phyloP scores from a whole-genome alignment of 2,797 vertebrate species.

The Cetoscarus ocellatus region DNA sequence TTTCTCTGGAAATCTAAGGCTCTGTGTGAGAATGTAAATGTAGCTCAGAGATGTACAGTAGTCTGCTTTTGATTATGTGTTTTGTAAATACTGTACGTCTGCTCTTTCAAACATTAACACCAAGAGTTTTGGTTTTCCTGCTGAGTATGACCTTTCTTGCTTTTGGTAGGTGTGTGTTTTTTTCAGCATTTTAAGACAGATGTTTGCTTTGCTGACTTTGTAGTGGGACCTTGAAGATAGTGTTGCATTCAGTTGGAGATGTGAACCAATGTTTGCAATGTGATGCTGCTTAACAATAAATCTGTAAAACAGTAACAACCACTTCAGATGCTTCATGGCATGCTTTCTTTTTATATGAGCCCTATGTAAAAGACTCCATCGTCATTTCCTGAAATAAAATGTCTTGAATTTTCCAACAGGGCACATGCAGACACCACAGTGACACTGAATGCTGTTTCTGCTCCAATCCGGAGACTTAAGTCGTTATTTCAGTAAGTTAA shows the following conservation, averaged over 20 bases:
- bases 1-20: slow-evolving; percentile 75
- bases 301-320: slow-evolving; percentile 44
- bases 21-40: slow-evolving; percentile 78
- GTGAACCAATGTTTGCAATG: slow-evolving; percentile 62
- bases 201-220: slow-evolving; percentile 59
- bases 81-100: slow-evolving; percentile 78
- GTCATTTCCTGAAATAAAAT: too few relatives aligned
- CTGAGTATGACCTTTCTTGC: slow-evolving; percentile 36
- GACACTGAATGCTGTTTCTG: too few relatives aligned
- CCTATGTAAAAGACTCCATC: too few relatives aligned
- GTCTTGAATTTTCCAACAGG: too few relatives aligned
- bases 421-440: too few relatives aligned
- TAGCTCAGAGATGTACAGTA: slow-evolving; percentile 79
- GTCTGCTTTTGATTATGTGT: slow-evolving; percentile 65
- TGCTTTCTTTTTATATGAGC: too few relatives aligned
- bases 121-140: slow-evolving; percentile 19
- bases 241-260: slow-evolving; percentile 57
- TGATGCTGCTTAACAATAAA: slow-evolving; percentile 77
- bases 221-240: slow-evolving; percentile 60
- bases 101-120: slow-evolving; percentile 68
- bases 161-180: slow-evolving; percentile 35
- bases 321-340: background rate
- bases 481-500: too few relatives aligned
- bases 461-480: too few relatives aligned
- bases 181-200: slow-evolving; percentile 39